These are phyloP conservation scores for Cygnus olor DNA, from an alignment of 2,797 vertebrate genomes.

Conservation along the genomic window DNA sequence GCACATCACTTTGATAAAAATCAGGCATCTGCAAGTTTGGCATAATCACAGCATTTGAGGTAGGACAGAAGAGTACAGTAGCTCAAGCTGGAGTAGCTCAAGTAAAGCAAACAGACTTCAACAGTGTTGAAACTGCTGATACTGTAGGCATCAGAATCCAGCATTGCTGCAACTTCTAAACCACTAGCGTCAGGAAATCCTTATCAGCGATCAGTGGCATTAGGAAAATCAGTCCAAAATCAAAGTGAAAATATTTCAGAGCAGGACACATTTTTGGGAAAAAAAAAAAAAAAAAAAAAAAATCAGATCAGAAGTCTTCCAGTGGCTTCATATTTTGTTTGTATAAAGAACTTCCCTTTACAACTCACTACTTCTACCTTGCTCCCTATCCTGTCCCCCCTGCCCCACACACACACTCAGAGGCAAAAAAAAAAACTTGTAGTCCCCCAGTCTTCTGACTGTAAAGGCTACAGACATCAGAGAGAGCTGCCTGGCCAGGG, in stretches of 20 bases:
- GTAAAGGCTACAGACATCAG: neutral
- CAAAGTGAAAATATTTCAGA: neutral
- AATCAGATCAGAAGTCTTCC: neutral
- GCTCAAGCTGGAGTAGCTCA: neutral
- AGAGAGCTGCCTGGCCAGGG: neutral
- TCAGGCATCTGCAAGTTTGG: neutral
- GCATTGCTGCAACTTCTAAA: neutral
- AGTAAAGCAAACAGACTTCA: neutral
- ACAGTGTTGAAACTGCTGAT: neutral
- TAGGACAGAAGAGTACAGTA: fast-evolving
- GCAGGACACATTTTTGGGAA: neutral
- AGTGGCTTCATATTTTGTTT: neutral
- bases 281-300: too few species aligned
- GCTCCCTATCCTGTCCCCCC: too few species aligned
- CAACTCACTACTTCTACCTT: neutral
- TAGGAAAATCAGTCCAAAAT: neutral
- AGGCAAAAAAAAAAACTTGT: neutral
- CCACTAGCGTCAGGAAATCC: neutral
- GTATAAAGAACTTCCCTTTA: neutral
- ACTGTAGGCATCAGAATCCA: neutral
- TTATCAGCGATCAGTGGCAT: neutral
- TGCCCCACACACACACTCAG: neutral
- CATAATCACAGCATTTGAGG: neutral
- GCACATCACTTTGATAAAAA: neutral
- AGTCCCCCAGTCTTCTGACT: neutral